Evolutionary conservation across 2,113 vertebrate species (phyloP), one percentile per base, ranked within the genome.

Genomic region (Athene cunicularia): DNA sequence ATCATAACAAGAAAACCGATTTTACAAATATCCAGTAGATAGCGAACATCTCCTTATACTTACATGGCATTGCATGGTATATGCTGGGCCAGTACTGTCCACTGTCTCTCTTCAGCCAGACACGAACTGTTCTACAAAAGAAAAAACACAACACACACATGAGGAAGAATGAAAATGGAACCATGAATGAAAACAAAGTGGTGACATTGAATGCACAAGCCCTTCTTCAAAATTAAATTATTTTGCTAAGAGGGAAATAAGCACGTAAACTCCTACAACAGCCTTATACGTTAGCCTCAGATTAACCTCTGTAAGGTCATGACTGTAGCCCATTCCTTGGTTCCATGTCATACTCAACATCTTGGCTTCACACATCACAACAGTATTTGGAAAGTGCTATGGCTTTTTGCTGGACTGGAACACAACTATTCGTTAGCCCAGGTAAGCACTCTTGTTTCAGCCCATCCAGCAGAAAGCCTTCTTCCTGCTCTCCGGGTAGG

Each of bases 81-180:
- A 99, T 98, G 80, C 99, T 99, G 79, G 99, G 99, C 99, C 99
- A 99, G 89, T 99, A 99, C 84, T 99, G 99, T 49, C 99, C 99
- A 27, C 99, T 99, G 98, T 99, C 99, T 96, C 99, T 99, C 98
- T 99, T 99, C 97, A 99, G 93, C 99, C 99, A 99, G 49, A 99
- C 98, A 56, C 99, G 99, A 91, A 99, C 99, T 20, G 99, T 99
- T 97, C 99, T 99, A 94, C 19, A 93, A 97, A 53, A 94, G 66
- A 97, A 94, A 86, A 58, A 81, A 7, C 24, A 91, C 11, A 92
- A 37, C 21, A 49, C 7, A 47, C 4, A 23, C 0, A 0, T 93
- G 22, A 97, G 39, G 16, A 77, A 73, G 13, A 76, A 68, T 17
- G 3, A 73, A 87, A 86, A 91, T 52, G 23, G 19, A 90, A 45